A percentile compares a stretch with the other conserved stretches of the same genome.
These are phyloP conservation scores for Lasioglossum calceatum DNA, from an alignment of 2,888 invertebrate species.

Conservation along the genomic window DNA sequence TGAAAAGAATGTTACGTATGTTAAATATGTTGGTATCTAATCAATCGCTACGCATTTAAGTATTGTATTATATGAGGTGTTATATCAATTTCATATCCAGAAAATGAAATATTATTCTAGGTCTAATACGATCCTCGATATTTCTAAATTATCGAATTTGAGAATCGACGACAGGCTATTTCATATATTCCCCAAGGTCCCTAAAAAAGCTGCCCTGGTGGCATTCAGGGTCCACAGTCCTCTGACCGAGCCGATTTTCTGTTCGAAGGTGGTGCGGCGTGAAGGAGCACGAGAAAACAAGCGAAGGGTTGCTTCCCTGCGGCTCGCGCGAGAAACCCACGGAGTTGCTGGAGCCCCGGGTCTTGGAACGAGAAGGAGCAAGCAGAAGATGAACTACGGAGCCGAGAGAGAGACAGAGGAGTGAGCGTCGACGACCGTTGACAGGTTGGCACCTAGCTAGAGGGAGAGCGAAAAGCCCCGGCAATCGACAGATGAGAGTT, in stretches of 20 bases:
- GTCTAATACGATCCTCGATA: background rate
- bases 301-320: background rate
- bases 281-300: background rate
- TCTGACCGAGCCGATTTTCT: conserved; percentile 22
- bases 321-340: background rate
- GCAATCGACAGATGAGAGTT: conserved; percentile 74
- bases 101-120: too few relatives aligned
- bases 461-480: conserved; percentile 28
- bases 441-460: conserved; percentile 29
- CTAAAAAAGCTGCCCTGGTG: background rate
- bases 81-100: too few relatives aligned
- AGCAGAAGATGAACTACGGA: background rate
- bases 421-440: conserved; percentile 9
- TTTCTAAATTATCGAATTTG: background rate
- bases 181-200: too few relatives aligned
- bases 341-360: background rate
- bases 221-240: background rate
- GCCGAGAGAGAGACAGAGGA: conserved; percentile 3
- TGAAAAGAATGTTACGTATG: background rate
- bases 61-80: too few relatives aligned
- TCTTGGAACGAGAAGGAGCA: background rate
- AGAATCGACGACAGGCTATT: too few relatives aligned
- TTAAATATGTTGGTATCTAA: too few relatives aligned
- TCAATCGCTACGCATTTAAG: too few relatives aligned
- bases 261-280: conserved; percentile 50